Conservation (phyloP, 2,797 vertebrate species). For the Buphagus erythrorhynchus region DNA sequence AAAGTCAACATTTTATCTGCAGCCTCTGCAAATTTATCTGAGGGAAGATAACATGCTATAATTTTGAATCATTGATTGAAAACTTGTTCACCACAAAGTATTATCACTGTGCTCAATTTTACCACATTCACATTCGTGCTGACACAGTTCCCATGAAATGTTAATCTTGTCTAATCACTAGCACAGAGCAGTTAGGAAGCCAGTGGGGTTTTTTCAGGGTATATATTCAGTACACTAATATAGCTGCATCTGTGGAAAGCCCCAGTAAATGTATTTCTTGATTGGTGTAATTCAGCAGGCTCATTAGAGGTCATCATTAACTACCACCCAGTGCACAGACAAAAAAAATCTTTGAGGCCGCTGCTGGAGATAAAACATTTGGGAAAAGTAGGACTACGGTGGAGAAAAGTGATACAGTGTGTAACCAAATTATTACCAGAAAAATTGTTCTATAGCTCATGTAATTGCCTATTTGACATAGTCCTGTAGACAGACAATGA, state of each 20-base stretch:
- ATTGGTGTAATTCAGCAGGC: background rate
- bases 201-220: background rate
- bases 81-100: conserved; percentile 30
- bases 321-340: background rate
- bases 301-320: background rate
- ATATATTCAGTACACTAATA: background rate
- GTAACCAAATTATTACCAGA: background rate
- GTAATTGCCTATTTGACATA: background rate
- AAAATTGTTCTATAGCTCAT: background rate
- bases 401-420: background rate
- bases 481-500: background rate
- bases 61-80: conserved; percentile 49
- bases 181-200: background rate
- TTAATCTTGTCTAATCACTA: conserved; percentile 46
- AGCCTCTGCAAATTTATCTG: conserved; percentile 26
- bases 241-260: background rate
- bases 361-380: background rate
- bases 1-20: conserved; percentile 39
- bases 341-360: background rate
- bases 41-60: background rate
- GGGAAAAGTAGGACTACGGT: background rate
- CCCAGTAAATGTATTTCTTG: background rate
- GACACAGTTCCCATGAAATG: conserved; percentile 29
- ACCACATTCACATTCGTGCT: conserved; percentile 42
- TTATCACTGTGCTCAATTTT: conserved; percentile 19